Conservation (phyloP, 2,113 vertebrate species). For the Aix galericulata region DNA sequence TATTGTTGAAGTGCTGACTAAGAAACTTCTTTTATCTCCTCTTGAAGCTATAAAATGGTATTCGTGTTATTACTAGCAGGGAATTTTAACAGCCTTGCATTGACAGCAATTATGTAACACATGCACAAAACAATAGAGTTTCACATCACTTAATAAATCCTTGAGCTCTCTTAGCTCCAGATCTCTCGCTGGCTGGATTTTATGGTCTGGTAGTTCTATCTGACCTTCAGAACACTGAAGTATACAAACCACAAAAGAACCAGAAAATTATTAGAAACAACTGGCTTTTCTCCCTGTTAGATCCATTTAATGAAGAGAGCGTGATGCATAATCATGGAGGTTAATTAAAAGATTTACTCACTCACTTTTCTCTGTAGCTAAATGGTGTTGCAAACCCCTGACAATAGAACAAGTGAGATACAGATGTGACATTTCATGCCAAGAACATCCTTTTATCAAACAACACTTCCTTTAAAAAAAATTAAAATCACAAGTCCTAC, state of each 20-base stretch:
- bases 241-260: conserved; percentile 68
- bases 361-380: conserved; percentile 23
- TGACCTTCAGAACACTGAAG: conserved; percentile 71
- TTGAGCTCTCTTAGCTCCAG: conserved; percentile 77
- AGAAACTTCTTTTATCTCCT: conserved; percentile 79
- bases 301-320: conserved; percentile 60
- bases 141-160: conserved; percentile 83
- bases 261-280: conserved; percentile 69
- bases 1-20: conserved; percentile 78
- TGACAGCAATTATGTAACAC: conserved; percentile 83
- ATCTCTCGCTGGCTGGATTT: conserved; percentile 79
- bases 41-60: conserved; percentile 75
- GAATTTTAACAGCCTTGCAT: conserved; percentile 81
- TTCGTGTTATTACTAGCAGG: conserved; percentile 79
- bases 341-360: conserved; percentile 59
- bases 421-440: neutral
- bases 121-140: conserved; percentile 80
- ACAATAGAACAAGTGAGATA: neutral
- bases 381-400: neutral
- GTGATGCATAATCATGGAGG: conserved; percentile 23
- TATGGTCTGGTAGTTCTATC: conserved; percentile 81
- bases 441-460: neutral
- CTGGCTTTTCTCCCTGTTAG: conserved; percentile 41
- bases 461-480: neutral
- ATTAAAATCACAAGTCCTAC: neutral